Base-by-base conservation (phyloP, 2,888 invertebrate genomes). In the Apotomis capreana region DNA sequence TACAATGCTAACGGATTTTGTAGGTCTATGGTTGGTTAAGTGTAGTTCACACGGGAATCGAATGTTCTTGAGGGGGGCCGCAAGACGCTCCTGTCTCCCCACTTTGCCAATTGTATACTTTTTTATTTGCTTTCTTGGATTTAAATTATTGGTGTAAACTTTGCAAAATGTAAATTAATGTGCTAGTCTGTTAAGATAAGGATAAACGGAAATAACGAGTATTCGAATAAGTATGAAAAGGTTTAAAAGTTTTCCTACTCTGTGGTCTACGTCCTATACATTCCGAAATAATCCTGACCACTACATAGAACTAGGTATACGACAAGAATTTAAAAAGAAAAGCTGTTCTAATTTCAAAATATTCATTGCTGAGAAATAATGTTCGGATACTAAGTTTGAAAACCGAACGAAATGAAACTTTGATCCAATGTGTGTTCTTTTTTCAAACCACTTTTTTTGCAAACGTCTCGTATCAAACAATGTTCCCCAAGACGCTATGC, bases 21-120 rank as follows among this genome's bases (percentile, higher is more conserved):
- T 74, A 73, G 13, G 64, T 84, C 86, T 86, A 76, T 78, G 81
- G 69, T 64, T 58, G 15, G 58, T 58, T 80, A 82, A 79, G 79
- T 74, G 69, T 68, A 77, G 83, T 92, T 92, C 92, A 89, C 92
- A 92, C 92, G 92, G 92, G 92, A 92, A 93, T 87, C 83, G 77
- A 85, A 81, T 79, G 79, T 76, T 87, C 91, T 91, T 89, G 87
- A 89, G 86, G 91, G 89, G 91, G 82, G 83, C 77, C 75, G 75
- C 78, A 85, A 87, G 83, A 84, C 82, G 79, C 74, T 76, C 60
- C 78, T 65, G 79, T 79, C 78, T 77, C 61, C 69, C 69, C 65
- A 65, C 62, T 71, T 70, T 62, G 68, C 67, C 62, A 67, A 68
- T 71, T 71, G 61, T 71, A 49, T 64, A 52, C n/a, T 40, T 44